Base-by-base conservation (phyloP, 2,113 vertebrate species). In the Chaetodon trifascialis region DNA sequence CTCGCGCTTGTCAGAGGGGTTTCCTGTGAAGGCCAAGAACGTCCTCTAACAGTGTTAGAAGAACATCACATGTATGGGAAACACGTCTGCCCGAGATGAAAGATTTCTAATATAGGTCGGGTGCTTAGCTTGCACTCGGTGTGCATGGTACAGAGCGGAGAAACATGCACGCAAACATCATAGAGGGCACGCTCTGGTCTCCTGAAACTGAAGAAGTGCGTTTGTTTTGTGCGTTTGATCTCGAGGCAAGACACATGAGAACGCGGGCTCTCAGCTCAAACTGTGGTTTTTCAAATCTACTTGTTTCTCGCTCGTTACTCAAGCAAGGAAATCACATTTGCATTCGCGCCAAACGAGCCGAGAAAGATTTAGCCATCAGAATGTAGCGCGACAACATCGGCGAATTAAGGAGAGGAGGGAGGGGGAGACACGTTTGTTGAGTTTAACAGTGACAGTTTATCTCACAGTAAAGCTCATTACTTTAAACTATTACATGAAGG, bases 1-100 rank as follows among this genome's bases (percentile, higher is more conserved):
- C 90, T 89, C 89, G 85, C 88, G 78, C 85, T 86, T 91, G 91
- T 92, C 90, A 93, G 76, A 89, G 63, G 74, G 56, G 60, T 87
- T 88, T 85, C 82, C 78, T 88, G 80, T 86, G 77, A 86, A 89
- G 87, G 85, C 91, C 84, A 85, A 90, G 86, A 88, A 90, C 87
- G 87, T 92, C 92, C 88, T 91, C 87, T 86, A 85, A 88, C 80
- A 65, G 51, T 38, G 72, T 70, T 56, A 77, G 68, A 85, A 79
- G 89, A 91, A 85, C 86, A 84, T 89, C 76, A 59, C 86, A 84
- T 82, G 72, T 76, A 91, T 91, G 90, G 82, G 84, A 86, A 89
- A 86, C 92, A 89, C 80, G 85, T 92, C 84, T 77, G 83, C 64
- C 69, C 54, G 1, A 89, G 90, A 94, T 93, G 71, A 94, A 92